These are phyloP conservation scores for Paedocypris sp. DNA, from an alignment of 2,113 vertebrate species.

Conservation along the genomic window DNA sequence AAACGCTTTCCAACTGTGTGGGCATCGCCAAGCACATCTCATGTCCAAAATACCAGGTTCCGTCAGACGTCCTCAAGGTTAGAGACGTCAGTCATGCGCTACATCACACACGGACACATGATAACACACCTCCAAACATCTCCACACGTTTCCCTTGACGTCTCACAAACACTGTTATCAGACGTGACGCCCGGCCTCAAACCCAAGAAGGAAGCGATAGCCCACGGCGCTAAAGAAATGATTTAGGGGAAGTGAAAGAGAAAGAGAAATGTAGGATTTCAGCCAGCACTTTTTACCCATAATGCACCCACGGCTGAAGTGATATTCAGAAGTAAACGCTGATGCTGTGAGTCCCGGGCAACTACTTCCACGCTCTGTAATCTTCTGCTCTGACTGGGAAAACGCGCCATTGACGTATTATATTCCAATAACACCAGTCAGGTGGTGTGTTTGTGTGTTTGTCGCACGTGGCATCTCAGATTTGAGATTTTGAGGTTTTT, in stretches of 20 bases:
- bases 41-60: too few relatives aligned
- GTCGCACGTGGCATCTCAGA: not conserved
- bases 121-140: too few relatives aligned
- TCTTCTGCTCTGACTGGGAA: not conserved
- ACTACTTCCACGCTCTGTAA: not conserved
- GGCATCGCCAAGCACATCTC: too few relatives aligned
- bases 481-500: too few relatives aligned
- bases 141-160: too few relatives aligned
- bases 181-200: too few relatives aligned
- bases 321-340: slow-evolving; percentile 4
- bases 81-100: too few relatives aligned
- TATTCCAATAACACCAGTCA: not conserved
- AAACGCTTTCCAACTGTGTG: too few relatives aligned
- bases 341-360: not conserved
- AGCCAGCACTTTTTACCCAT: not conserved
- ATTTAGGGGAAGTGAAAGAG: not conserved
- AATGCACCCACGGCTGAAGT: not conserved
- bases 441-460: not conserved
- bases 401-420: not conserved
- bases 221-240: slow-evolving; percentile 10
- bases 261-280: not conserved
- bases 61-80: too few relatives aligned
- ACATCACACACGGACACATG: too few relatives aligned
- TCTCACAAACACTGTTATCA: too few relatives aligned
- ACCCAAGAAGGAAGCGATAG: not conserved